phyloP scores from a whole-genome alignment of 2,888 invertebrate genomes.

The Pachymerium ferrugineum region DNA sequence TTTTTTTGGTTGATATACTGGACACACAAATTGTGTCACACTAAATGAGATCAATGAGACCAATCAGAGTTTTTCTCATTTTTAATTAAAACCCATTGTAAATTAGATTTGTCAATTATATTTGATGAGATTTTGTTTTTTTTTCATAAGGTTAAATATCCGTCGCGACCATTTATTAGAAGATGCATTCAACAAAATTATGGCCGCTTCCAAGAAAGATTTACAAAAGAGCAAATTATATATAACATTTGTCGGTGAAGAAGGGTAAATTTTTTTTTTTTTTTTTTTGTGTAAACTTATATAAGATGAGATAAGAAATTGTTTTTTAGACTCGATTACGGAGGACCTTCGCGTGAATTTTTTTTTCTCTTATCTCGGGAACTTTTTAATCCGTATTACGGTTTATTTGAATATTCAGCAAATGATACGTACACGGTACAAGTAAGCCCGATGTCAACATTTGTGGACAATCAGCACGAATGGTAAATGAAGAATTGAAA shows the following conservation, averaged over 20 bases:
- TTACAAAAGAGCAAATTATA: conserved; percentile 90
- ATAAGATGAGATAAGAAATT: not conserved
- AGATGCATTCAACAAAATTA: conserved; percentile 93
- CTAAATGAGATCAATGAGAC: not conserved
- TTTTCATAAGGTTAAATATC: conserved; percentile 69
- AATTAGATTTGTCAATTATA: not conserved
- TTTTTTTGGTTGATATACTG: not conserved
- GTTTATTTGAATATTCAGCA: conserved; percentile 95
- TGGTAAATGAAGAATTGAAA: conserved; percentile 59
- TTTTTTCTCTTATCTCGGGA: conserved; percentile 96
- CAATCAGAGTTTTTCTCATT: not conserved
- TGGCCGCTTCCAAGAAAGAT: conserved; percentile 93
- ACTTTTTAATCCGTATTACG: conserved; percentile 96
- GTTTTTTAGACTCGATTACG: conserved; percentile 70
- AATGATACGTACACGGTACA: conserved; percentile 93
- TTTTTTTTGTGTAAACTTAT: not conserved
- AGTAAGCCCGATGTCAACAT: conserved; percentile 80
- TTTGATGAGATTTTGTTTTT: not conserved
- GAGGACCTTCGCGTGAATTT: conserved; percentile 95
- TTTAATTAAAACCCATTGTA: not conserved
- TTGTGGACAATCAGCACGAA: conserved; percentile 93
- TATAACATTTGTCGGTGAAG: conserved; percentile 90
- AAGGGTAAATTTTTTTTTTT: conserved; percentile 57
- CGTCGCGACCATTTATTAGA: conserved; percentile 87
- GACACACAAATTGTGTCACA: not conserved